Evolutionary conservation across 2,888 invertebrate genomes (phyloP), one percentile per base, ranked within the genome.

Genomic region (Epistrophe eligans): DNA sequence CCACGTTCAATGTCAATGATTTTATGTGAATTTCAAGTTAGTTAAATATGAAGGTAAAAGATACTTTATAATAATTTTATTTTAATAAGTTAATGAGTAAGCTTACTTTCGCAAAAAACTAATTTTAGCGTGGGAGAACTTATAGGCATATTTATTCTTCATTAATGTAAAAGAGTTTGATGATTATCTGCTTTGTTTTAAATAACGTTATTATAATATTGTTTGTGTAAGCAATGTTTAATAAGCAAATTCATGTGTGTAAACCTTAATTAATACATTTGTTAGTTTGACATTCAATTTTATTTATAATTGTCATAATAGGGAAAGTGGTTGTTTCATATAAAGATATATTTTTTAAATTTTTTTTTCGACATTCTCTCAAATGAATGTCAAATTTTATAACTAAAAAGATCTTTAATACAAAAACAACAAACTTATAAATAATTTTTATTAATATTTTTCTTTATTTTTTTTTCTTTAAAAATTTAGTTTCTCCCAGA

Each of bases 401-500:
- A n/a, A n/a, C n/a, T n/a, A n/a, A 24, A 24, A 24, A 24, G 24
- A 24, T 24, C 24, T 24, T 24, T 24, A 24, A 24, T 24, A 24
- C 24, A 32, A 32, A 32, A 32, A 32, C 4, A 32, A 38, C 11
- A 38, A 11, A 11, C 3, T 11, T 11, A 2, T 38, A 38, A 10
- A 11, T 43, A 28, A 24, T 15, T 28, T 40, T n/a, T 28, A 8
- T 15, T 40, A 43, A 60, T 0, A 13, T 10, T 11, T 45, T 52
- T 55, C 8, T 62, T 9, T 24, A 24, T 24, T 58, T 15, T 28
- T 48, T 58, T 6, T 43, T 45, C 57, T 13, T 35, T 48, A 2
- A 32, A 62, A 62, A 71, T 88, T 4, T 70, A 90, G 90, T 43
- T 89, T 88, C 58, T 79, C 89, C 28, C 71, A 89, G 48, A 89